Evolutionary conservation across 2,888 invertebrate species (phyloP), one percentile per base, ranked within the genome.

Genomic region (Flabesymbios commensalis): DNA sequence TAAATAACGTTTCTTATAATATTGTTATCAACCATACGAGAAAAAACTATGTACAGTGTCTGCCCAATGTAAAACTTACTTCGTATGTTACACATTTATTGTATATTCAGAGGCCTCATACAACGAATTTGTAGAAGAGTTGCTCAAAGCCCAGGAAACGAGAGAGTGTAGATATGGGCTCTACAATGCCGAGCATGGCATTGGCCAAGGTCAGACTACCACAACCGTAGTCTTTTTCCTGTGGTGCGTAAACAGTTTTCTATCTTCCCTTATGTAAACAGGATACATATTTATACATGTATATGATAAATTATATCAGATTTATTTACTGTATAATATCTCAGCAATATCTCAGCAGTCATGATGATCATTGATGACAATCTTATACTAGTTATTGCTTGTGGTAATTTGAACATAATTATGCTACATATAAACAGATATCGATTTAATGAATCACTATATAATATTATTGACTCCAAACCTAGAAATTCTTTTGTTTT

Each of bases 171-270:
- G 98, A 86, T 99, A 98, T 85, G 97, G 96, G 69, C 82, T 84
- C 19, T 98, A 93, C 85, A 98, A 99, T 85, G 97, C 97, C 82
- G 94, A 96, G 86, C 98, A 96, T 86, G 93, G 93, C 86, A 94
- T 95, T n/a, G 59, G 45, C 28, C 67, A 68, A 56, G 64, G 67
- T n/a, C 71, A 74, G 48, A 70, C 72, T 10, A 69, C 75, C 41
- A 71, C 67, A 59, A 78, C 75, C 65, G 68, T 80, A 3, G 75
- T 75, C 33, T 79, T 80, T 62, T 74, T 79, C 56, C 62, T 74
- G 57, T 80, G 79, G 79, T 79, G 61, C 66, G 74, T 64, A 33
- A 7, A 26, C 24, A 26, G n/a, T n/a, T n/a, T n/a, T n/a, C n/a
- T n/a, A n/a, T n/a, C n/a, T n/a, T 28, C 31, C 29, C 10, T 51